Conservation (phyloP, 2,888 invertebrate species). For the Cistogaster globosa region DNA sequence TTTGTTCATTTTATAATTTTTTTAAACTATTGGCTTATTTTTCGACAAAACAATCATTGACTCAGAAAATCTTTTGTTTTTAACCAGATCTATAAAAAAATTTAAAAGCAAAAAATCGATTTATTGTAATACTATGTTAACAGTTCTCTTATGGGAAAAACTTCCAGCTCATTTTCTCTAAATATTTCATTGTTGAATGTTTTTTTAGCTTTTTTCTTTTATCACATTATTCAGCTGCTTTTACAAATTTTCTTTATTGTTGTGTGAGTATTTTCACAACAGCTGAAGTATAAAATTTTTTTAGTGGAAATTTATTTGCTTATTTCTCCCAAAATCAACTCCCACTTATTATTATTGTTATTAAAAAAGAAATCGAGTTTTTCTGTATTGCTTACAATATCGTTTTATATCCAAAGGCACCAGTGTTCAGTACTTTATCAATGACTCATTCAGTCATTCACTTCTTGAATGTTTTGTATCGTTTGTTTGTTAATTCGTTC, state of each 20-base stretch:
- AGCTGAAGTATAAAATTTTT: constrained; percentile 1
- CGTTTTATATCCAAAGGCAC: constrained; percentile 36
- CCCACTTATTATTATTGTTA: constrained; percentile 56
- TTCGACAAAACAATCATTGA: constrained; percentile 1
- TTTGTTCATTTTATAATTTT: not conserved
- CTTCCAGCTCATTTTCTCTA: constrained; percentile 24
- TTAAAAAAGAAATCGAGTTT: constrained; percentile 48
- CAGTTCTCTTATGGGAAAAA: constrained; percentile 21
- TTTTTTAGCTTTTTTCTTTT: not conserved
- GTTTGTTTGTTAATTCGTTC: constrained; percentile 31
- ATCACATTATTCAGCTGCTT: constrained; percentile 9
- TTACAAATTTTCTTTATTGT: constrained; percentile 38
- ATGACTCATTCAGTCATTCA: constrained; percentile 29
- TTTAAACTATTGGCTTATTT: constrained; percentile 25
- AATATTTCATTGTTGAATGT: constrained; percentile 53
- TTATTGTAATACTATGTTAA: constrained; percentile 46
- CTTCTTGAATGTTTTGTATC: constrained; percentile 14
- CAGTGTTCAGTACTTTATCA: not conserved
- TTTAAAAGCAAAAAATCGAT: constrained; percentile 3
- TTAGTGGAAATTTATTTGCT: constrained; percentile 7
- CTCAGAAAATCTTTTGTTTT: constrained; percentile 44
- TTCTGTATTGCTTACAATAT: constrained; percentile 37
- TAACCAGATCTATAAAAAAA: constrained; percentile 14
- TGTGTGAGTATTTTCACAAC: constrained; percentile 36
- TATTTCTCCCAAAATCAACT: constrained; percentile 20